Conservation (phyloP, 2,113 vertebrate species). For the Alces alces region DNA sequence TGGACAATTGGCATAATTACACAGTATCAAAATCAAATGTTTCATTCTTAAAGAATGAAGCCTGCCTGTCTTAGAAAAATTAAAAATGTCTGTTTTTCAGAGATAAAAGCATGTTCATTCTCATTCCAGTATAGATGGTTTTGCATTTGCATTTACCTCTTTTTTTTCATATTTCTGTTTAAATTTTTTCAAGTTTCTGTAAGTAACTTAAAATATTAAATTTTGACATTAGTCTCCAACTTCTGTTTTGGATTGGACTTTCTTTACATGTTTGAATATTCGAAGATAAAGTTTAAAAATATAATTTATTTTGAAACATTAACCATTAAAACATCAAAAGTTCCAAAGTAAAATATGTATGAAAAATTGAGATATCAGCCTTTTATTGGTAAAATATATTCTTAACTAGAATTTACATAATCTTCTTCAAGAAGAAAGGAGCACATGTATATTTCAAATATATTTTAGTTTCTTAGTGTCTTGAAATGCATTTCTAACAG, state of each 20-base stretch:
- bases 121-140: not conserved
- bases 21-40: not conserved
- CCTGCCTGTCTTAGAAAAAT: not conserved
- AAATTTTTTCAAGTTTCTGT: not conserved
- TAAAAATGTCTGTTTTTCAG: not conserved
- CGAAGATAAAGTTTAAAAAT: not conserved
- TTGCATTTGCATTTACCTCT: not conserved
- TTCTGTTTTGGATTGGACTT: not conserved
- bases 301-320: not conserved
- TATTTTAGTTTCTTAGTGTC: not conserved
- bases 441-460: not conserved
- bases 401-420: not conserved
- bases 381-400: not conserved
- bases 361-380: not conserved
- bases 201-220: slow-evolving; percentile 20
- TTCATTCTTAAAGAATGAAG: not conserved
- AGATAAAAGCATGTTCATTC: not conserved
- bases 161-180: not conserved
- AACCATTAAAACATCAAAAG: not conserved
- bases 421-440: not conserved
- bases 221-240: not conserved
- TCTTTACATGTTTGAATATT: not conserved
- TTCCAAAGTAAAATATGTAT: not conserved
- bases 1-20: not conserved
- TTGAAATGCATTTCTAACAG: not conserved